Base-by-base conservation (phyloP, 2,888 invertebrate species). In the Lycaena phlaeas region DNA sequence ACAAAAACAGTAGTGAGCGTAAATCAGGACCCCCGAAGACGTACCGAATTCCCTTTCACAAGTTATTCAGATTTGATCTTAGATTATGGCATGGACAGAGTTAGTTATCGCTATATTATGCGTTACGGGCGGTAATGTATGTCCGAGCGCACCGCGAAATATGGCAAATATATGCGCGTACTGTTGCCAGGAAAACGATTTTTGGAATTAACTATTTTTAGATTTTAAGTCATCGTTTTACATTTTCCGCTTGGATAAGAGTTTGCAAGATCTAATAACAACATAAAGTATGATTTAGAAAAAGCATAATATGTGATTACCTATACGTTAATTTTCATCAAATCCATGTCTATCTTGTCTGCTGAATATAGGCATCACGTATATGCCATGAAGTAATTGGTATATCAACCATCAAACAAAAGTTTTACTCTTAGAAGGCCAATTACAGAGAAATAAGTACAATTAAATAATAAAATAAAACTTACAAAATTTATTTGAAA, bases 131-230 rank as follows among this genome's bases (percentile, higher is more conserved):
- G 50, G 53, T 58, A 56, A 56, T 55, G 54, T 56, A 53, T 52
- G 57, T 53, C 53, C 56, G 53, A 49, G 54, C 41, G 50, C 9
- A 22, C 50, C 45, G 49, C 54, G 56, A 64, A 59, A 63, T 65
- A 65, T 61, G 62, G 63, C 52, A 52, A 56, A 59, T 59, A 54
- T 64, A 63, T 63, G 61, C 62, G 51, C 45, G 57, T 60, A 73
- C 59, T 49, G 44, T 53, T 52, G 45, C 1, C 39, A 1, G 43
- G 40, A 57, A 51, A 62, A 61, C 6, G 2, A 42, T 52, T 7
- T 37, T 36, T 9, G 10, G 18, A 18, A 18, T 3, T 28, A 7
- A 7, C 6, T 28, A 12, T n/a, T n/a, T 28, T 2, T 11, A 28
- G 28, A 10, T 4, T 10, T 2, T 28, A 28, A 12, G 3, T 28